These are phyloP conservation scores for Cephus spinipes DNA, from an alignment of 2,888 invertebrate species.

Conservation along the genomic window DNA sequence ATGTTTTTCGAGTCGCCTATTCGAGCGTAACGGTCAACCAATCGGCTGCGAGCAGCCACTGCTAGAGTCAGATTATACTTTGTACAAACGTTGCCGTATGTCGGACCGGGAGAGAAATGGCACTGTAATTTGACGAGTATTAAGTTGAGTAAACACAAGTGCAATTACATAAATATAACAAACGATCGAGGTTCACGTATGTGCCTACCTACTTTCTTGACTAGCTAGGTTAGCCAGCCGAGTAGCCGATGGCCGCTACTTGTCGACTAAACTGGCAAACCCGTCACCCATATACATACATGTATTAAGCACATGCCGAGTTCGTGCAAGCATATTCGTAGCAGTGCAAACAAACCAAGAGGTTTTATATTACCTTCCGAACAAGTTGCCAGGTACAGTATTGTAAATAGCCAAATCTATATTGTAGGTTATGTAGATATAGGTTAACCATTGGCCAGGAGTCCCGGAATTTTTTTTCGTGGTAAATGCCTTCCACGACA, in stretches of 20 bases:
- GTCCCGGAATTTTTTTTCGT: not conserved
- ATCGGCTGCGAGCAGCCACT: not conserved
- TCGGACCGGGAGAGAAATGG: not conserved
- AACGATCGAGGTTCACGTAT: not conserved
- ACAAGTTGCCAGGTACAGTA: too few relatives aligned
- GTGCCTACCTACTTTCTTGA: too few relatives aligned
- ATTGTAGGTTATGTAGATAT: not conserved
- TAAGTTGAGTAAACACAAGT: not conserved
- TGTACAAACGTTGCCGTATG: not conserved
- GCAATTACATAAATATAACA: slow-evolving; percentile 1
- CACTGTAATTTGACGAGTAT: not conserved
- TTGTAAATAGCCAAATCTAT: not conserved
- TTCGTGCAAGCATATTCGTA: too few relatives aligned
- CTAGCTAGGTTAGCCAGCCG: not conserved
- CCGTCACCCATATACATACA: too few relatives aligned
- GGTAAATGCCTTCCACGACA: not conserved
- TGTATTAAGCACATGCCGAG: too few relatives aligned
- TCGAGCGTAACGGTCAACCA: not conserved
- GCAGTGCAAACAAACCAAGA: too few relatives aligned
- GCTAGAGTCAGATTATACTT: not conserved
- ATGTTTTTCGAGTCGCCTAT: not conserved
- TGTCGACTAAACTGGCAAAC: too few relatives aligned
- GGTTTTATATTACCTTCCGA: too few relatives aligned
- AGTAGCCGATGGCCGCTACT: too few relatives aligned
- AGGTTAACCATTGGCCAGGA: not conserved